Evolutionary conservation across 2,888 invertebrate species (phyloP), one percentile per base, ranked within the genome.

Genomic region (Chelonus formosanus): DNA sequence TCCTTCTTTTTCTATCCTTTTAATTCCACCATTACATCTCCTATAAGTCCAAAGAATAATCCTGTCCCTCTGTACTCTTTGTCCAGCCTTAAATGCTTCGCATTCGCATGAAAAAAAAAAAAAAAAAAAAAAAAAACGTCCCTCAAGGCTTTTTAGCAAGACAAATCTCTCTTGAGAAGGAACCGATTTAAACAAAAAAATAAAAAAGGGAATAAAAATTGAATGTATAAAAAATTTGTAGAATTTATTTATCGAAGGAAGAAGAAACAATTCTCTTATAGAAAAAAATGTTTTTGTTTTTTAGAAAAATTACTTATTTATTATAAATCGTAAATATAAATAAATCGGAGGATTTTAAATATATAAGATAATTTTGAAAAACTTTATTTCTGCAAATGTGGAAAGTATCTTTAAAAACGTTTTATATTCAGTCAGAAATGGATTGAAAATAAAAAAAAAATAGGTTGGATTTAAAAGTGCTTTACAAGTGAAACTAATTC

Each of bases 401-500:
- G 40, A 45, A 3, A 55, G 43, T 54, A 20, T 20, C 20, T 20
- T 20, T 20, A 20, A 20, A 20, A 20, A 20, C 20, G 2, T 20
- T 20, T 20, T 20, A 20, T 20, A 20, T 20, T 20, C 20, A 20
- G 20, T 20, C 20, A 20, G 20, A 20, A 36, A 48, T 44, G 10
- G 20, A 40, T 4, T n/a, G 50, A 54, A 67, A 55, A 52, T 47
- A 67, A 60, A 69, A 69, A 61, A 60, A 56, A 65, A 59, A 68
- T 82, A 80, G 80, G 77, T 81, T 80, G 79, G 80, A 82, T 81
- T 79, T 78, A 79, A 45, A 82, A 82, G 82, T 82, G 82, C 82
- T 82, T 82, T 82, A 82, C 78, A 80, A 80, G 78, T 80, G 80
- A 81, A 71, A 82, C 80, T 82, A 80, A 81, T 73, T 78, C 82